These are phyloP conservation scores for Andrena flavipes DNA, from an alignment of 2,888 invertebrate species.

Conservation along the genomic window DNA sequence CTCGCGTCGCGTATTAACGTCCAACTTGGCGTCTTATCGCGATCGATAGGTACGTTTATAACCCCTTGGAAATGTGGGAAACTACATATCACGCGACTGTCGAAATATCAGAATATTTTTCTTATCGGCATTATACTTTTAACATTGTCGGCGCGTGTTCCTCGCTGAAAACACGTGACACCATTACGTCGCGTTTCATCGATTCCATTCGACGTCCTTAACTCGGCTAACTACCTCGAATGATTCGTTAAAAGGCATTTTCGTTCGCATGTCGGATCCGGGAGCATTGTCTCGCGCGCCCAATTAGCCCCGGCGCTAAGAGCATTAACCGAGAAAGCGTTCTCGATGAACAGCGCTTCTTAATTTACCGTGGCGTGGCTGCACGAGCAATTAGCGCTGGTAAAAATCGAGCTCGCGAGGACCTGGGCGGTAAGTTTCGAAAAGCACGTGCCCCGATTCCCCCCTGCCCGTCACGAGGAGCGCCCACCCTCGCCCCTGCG, in stretches of 20 bases:
- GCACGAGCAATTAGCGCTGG: slow-evolving; percentile 61
- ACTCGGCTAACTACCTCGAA: slow-evolving; percentile 6
- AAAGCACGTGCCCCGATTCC: slow-evolving; percentile 66
- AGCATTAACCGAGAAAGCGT: slow-evolving; percentile 44
- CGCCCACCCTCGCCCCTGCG: slow-evolving; percentile 24
- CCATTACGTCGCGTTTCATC: neutral
- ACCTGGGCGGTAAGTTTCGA: slow-evolving; percentile 50
- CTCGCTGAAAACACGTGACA: neutral
- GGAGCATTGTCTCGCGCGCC: slow-evolving; percentile 63
- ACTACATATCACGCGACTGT: no score
- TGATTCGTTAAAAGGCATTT: slow-evolving; percentile 40
- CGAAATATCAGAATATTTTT: no score
- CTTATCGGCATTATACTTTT: no score
- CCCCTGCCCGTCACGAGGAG: slow-evolving; percentile 6
- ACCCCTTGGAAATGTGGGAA: neutral
- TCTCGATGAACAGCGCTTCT: slow-evolving; percentile 64
- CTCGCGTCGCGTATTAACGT: slow-evolving; percentile 31
- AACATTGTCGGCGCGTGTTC: neutral
- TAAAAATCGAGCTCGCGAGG: slow-evolving; percentile 28
- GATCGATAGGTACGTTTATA: neutral
- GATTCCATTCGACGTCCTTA: neutral
- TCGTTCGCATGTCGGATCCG: slow-evolving; percentile 6
- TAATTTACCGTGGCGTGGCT: slow-evolving; percentile 59
- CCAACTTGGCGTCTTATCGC: slow-evolving; percentile 32
- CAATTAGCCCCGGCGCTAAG: slow-evolving; percentile 63